Percentiles rank a stretch among this genome's conserved stretches.
These are phyloP conservation scores for Drosophila sp. DNA, from an alignment of 1,140 invertebrate genomes.

Conservation along the genomic window DNA sequence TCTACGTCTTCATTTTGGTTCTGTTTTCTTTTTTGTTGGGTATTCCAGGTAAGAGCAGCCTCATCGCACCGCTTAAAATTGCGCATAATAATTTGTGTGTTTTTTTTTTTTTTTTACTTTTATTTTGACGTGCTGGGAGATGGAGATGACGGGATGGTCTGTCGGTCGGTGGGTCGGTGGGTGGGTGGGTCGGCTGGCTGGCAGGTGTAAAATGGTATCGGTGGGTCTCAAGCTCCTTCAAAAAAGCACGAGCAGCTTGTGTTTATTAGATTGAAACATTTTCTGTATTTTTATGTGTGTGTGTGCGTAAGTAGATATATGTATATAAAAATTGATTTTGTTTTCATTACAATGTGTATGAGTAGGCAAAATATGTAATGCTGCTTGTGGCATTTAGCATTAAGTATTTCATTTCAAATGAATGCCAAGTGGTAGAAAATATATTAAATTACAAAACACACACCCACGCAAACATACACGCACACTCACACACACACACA, in stretches of 20 bases:
- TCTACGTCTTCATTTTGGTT: conserved; percentile 9
- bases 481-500: background rate
- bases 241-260: conserved; percentile 13
- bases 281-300: conserved; percentile 11
- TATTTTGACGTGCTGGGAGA: background rate
- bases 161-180: background rate
- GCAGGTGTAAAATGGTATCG: conserved; percentile 45
- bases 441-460: conserved; percentile 26
- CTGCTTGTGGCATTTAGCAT: conserved; percentile 17
- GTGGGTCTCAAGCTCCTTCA: background rate
- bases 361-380: conserved; percentile 10
- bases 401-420: conserved; percentile 20
- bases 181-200: background rate
- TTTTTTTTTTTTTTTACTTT: background rate
- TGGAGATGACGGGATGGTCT: no score
- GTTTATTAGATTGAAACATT: conserved; percentile 45
- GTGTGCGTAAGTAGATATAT: conserved; percentile 1
- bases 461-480: conserved; percentile 11
- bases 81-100: conserved; percentile 17
- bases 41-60: conserved; percentile 9
- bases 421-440: conserved; percentile 24
- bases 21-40: conserved; percentile 1
- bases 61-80: conserved; percentile 6
- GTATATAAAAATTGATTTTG: conserved; percentile 44
- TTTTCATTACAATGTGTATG: conserved; percentile 38